Evolutionary conservation across 2,797 vertebrate species (phyloP).

Genomic region (Pantherophis alleghaniensis): DNA sequence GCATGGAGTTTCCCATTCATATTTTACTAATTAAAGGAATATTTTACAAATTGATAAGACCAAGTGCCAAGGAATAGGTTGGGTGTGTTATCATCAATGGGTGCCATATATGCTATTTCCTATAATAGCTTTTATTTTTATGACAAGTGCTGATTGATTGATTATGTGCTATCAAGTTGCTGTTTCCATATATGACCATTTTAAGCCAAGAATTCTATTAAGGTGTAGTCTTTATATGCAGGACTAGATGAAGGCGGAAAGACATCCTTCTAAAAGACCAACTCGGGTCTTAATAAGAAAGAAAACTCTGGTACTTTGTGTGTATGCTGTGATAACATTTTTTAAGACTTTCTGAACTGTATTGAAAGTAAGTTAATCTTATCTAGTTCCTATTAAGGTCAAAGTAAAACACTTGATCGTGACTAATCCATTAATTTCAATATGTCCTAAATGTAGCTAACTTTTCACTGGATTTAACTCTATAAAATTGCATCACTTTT

Average conservation of each 20-base stretch:
- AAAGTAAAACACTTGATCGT: neutral
- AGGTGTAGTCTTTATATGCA: constrained; percentile 32
- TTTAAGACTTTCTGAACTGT: neutral
- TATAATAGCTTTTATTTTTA: neutral
- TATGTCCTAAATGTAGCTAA: neutral
- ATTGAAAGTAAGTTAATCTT: neutral
- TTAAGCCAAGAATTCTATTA: constrained; percentile 4
- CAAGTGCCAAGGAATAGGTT: neutral
- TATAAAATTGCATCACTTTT: neutral
- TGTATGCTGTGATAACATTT: neutral
- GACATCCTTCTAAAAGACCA: neutral
- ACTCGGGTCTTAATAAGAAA: neutral
- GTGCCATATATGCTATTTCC: neutral
- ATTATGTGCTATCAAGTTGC: neutral
- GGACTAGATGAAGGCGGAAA: constrained; percentile 37
- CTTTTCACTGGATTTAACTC: neutral
- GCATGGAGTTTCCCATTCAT: neutral
- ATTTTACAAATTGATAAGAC: neutral
- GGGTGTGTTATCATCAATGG: neutral
- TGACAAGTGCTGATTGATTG: neutral
- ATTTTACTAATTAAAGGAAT: neutral
- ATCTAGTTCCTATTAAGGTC: neutral
- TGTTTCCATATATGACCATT: neutral
- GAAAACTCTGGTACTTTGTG: rapidly evolving
- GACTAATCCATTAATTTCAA: neutral